Percentiles rank a stretch among this genome's conserved stretches.
Conservation (phyloP, 2,113 vertebrate species). For the Nanorana parkeri region DNA sequence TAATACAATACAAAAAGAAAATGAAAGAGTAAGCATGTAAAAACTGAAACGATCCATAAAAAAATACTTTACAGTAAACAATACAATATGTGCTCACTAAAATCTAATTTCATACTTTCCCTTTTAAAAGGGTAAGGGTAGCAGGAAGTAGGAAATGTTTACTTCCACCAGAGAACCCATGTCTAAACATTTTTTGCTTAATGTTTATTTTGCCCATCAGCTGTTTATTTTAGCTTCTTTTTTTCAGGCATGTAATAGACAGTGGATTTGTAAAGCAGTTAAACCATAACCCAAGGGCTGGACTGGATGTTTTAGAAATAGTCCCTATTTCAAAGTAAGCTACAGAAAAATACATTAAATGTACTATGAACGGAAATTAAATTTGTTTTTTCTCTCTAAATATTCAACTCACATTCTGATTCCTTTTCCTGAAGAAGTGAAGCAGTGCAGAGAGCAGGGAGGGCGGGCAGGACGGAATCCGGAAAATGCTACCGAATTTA, state of each 20-base stretch:
- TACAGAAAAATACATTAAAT: not conserved
- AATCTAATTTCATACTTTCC: no score
- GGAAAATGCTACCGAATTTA: slow-evolving; percentile 91
- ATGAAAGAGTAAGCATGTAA: no score
- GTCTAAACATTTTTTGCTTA: no score
- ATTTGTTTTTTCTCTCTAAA: slow-evolving; percentile 25
- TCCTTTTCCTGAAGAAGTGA: slow-evolving; percentile 80
- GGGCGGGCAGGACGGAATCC: slow-evolving; percentile 87
- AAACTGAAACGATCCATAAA: no score
- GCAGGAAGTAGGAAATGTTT: no score
- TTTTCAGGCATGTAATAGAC: slow-evolving; percentile 88
- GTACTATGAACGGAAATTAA: not conserved
- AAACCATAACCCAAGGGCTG: slow-evolving; percentile 92
- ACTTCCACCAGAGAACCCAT: no score
- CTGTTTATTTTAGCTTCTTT: not conserved
- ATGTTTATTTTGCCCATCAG: no score
- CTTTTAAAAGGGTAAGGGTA: no score
- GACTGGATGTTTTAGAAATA: slow-evolving; percentile 92
- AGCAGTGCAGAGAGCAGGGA: slow-evolving; percentile 87
- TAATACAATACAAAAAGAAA: no score
- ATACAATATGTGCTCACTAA: no score
- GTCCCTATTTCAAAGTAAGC: slow-evolving; percentile 97
- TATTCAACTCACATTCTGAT: not conserved
- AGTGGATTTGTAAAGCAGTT: slow-evolving; percentile 97
- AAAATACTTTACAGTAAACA: no score